A percentile compares a stretch with the other conserved stretches of the same genome.
phyloP scores from a whole-genome alignment of 2,113 vertebrate genomes.

The Forbesichthys agassizii region DNA sequence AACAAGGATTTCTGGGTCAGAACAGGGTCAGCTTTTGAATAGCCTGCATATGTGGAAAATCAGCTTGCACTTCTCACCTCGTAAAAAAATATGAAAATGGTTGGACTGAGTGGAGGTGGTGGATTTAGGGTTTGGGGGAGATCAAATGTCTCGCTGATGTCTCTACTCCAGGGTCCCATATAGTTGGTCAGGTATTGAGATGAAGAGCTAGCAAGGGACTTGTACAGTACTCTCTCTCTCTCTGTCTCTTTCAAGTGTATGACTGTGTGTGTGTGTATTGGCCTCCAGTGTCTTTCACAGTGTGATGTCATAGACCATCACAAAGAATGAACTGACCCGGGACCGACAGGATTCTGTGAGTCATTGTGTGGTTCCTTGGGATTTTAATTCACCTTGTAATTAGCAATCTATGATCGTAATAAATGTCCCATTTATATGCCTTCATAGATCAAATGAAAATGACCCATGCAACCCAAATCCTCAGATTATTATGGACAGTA shows the following conservation, averaged over 20 bases:
- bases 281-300: neutral
- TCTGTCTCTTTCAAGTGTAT: neutral
- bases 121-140: constrained; percentile 44
- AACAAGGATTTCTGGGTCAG: constrained; percentile 45
- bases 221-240: constrained; percentile 1
- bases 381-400: neutral
- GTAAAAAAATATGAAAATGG: constrained; percentile 51
- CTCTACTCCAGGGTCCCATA: constrained; percentile 34
- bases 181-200: constrained; percentile 27
- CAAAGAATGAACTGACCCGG: neutral
- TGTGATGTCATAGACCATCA: neutral
- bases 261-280: constrained; percentile 17
- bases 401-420: neutral
- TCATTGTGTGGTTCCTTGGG: neutral
- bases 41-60: constrained; percentile 18
- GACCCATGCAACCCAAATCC: neutral
- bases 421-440: neutral
- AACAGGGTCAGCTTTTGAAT: constrained; percentile 18
- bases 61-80: constrained; percentile 65
- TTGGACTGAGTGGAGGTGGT: constrained; percentile 27
- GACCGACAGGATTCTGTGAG: neutral
- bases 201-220: constrained; percentile 19
- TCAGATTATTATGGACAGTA: neutral
- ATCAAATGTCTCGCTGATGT: constrained; percentile 37
- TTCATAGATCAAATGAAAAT: neutral